Evolutionary conservation across 2,888 invertebrate species (phyloP), one percentile per base, ranked within the genome.

Genomic region (Platycheirus rosarum): DNA sequence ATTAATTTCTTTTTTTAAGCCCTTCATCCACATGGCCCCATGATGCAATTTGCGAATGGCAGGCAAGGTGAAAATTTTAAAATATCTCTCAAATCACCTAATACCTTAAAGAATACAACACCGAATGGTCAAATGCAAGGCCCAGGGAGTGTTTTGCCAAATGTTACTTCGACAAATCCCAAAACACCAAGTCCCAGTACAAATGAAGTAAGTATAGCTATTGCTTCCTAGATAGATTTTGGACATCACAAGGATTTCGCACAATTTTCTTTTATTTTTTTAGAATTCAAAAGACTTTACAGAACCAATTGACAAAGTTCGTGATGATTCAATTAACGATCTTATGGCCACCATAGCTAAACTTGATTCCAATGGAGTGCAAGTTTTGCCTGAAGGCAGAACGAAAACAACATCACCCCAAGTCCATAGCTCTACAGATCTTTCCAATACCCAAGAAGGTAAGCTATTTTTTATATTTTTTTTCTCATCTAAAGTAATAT

Each of bases 321-420:
- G 96, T 89, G 95, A 95, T 88, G 96, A 96, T 88, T 95, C 95
- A 1, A 95, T 96, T 80, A 95, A 95, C 88, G 96, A 96, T 92
- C 91, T 96, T 85, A 95, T 96, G 94, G 95, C 95, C 74, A 96
- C 96, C 75, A 96, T 96, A 89, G 96, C 96, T 84, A 96, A 96
- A 91, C 91, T 96, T 87, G 96, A 96, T 91, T 95, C 95, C 20
- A 96, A 96, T 91, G 96, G 96, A 46, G 96, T 96, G 79, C 94
- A 95, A 88, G 93, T 94, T 23, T 90, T 94, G 85, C 93, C 94
- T 0, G 94, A 94, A 75, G 90, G 91, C 18, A 88, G 90, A 69
- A 90, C 90, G 65, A 91, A 91, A 87, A 92, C 92, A 69, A 92
- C 92, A 69, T 93, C 94, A 44, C 93, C 94, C 8, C 94, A 93